Percentiles rank a stretch among this genome's conserved stretches.
Conservation (phyloP, 2,797 vertebrate species). For the Fringilla coelebs region DNA sequence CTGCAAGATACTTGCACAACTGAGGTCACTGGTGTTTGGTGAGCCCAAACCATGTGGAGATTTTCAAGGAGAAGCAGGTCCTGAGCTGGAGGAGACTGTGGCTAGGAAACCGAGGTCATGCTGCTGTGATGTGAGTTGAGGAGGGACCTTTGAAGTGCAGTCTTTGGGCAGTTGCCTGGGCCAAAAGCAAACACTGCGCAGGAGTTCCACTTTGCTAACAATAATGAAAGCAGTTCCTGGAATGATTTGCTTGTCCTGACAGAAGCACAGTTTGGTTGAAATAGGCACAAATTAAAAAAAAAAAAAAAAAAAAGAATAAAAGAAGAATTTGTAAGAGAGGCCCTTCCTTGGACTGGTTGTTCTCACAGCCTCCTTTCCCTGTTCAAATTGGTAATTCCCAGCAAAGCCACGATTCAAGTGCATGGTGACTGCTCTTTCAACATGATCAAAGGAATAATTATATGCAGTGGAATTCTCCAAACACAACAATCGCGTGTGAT, state of each 20-base stretch:
- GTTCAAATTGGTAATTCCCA: constrained; percentile 48
- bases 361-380: not conserved
- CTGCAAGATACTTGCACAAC: not conserved
- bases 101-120: not conserved
- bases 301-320: not conserved
- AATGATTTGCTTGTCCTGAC: constrained; percentile 27
- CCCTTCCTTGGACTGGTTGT: not conserved
- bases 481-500: constrained; percentile 68
- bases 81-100: not conserved
- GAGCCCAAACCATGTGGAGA: not conserved
- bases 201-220: constrained; percentile 30
- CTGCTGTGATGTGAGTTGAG: not conserved
- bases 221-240: constrained; percentile 34
- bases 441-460: constrained; percentile 77
- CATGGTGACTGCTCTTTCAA: constrained; percentile 58
- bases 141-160: constrained; percentile 22
- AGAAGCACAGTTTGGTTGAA: constrained; percentile 11
- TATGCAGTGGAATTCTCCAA: constrained; percentile 64
- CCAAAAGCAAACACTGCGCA: constrained; percentile 30
- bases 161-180: not conserved
- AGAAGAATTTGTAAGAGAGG: not conserved
- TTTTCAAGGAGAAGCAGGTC: not conserved
- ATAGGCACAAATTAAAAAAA: not conserved
- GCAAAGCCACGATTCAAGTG: constrained; percentile 60
- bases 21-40: not conserved